Base-by-base conservation (phyloP, 1,140 invertebrate genomes). In the Euwallacea similis region DNA sequence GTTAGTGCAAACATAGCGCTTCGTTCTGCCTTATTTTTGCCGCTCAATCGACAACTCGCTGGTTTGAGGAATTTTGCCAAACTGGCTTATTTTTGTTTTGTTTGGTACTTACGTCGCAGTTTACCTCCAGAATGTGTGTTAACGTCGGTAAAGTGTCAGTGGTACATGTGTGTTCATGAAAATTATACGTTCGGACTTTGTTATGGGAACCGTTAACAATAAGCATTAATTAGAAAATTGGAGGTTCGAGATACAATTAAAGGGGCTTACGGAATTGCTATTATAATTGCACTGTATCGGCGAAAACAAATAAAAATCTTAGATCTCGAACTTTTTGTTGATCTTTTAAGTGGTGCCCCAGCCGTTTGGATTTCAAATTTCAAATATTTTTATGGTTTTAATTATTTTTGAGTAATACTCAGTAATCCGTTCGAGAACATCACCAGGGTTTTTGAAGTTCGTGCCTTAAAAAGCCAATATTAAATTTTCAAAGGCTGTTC, bases 171-270 rank as follows among this genome's bases (percentile, higher is more conserved):
- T 50, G 9, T 13, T 13, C 46, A 13, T 50, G 9, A 13, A 50
- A 50, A 50, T 50, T 50, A 50, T 13, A 50, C 9, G 46, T 10
- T 50, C 46, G 13, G 46, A 11, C 46, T 10, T 13, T 50, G 46
- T 50, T 50, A 11, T 13, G 46, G 13, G 2, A 13, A 10, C 46
- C 13, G 46, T 50, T 50, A 50, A 50, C 46, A 50, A 3, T 50
- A 50, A 50, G 13, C 46, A 13, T 50, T 50, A 50, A 50, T 50
- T 50, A 50, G 46, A 50, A 13, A 50, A 50, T 50, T 50, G 46
- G 46, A 10, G 46, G 46, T 50, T 50, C 0, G 6, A 50, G 2
- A 50, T 50, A 13, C 46, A 50, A 50, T 50, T 50, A 50, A 50
- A 50, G 9, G 13, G 9, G 2, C 46, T 11, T 50, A 50, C 9